Evolutionary conservation across 2,888 invertebrate genomes (phyloP).

Genomic region (Ormyrus nitidulus): DNA sequence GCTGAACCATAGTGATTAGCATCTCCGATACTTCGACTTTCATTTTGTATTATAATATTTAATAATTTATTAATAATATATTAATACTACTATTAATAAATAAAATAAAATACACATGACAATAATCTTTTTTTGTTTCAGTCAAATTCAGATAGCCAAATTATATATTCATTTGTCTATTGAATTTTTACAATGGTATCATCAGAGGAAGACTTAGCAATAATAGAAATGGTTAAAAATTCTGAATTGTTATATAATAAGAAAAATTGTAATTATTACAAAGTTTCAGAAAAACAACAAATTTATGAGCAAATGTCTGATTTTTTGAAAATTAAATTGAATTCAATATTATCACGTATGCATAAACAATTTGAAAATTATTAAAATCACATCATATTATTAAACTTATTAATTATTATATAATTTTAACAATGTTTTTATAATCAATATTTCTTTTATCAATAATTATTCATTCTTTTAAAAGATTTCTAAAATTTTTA

Average conservation of each 20-base stretch:
- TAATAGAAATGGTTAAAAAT: neutral
- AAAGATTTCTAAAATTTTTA: neutral
- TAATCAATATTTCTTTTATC: neutral
- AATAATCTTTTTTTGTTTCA: neutral
- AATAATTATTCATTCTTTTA: neutral
- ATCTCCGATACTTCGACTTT: neutral
- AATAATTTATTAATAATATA: neutral
- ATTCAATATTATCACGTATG: neutral
- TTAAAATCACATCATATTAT: neutral
- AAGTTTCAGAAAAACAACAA: neutral
- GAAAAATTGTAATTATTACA: neutral
- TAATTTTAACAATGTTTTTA: neutral
- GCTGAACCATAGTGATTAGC: neutral
- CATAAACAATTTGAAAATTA: neutral
- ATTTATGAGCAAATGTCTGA: neutral
- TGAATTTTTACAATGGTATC: neutral
- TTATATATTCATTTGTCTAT: neutral
- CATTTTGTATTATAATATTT: neutral
- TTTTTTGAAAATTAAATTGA: neutral
- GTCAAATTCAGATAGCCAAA: neutral
- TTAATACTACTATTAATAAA: neutral
- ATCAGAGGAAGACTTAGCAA: neutral
- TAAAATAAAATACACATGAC: neutral
- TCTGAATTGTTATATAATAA: neutral
- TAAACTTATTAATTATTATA: neutral